Evolutionary conservation across 2,113 vertebrate species (phyloP).

Genomic region (Bubo blakistoni): DNA sequence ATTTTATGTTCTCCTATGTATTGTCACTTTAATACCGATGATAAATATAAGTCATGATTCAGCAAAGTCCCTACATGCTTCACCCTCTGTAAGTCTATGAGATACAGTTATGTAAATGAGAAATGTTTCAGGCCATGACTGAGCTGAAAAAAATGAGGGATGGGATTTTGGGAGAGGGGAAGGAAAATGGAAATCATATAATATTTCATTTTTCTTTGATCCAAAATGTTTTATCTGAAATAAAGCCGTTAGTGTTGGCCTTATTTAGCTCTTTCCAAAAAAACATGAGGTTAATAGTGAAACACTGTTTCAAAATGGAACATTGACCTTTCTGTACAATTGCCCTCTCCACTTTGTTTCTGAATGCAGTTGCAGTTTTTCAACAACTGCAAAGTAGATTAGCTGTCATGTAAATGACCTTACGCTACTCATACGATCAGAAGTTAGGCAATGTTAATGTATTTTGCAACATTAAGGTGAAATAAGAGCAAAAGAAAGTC

Average conservation of each 20-base stretch:
- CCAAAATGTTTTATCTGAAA: background rate
- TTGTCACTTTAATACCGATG: background rate
- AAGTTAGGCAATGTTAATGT: background rate
- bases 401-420: background rate
- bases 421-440: background rate
- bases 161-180: background rate
- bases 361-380: background rate
- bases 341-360: background rate
- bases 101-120: background rate
- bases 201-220: background rate
- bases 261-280: background rate
- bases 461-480: constrained; percentile 16
- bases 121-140: background rate
- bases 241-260: background rate
- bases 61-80: background rate
- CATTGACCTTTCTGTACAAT: background rate
- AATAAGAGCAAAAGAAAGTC: background rate
- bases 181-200: background rate
- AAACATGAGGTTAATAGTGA: background rate
- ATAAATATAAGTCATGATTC: background rate
- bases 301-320: background rate
- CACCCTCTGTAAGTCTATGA: background rate
- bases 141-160: background rate
- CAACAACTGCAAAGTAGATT: background rate
- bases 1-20: background rate